Evolutionary conservation across 1,140 invertebrate genomes (phyloP).

Genomic region (Pissodes strobi): DNA sequence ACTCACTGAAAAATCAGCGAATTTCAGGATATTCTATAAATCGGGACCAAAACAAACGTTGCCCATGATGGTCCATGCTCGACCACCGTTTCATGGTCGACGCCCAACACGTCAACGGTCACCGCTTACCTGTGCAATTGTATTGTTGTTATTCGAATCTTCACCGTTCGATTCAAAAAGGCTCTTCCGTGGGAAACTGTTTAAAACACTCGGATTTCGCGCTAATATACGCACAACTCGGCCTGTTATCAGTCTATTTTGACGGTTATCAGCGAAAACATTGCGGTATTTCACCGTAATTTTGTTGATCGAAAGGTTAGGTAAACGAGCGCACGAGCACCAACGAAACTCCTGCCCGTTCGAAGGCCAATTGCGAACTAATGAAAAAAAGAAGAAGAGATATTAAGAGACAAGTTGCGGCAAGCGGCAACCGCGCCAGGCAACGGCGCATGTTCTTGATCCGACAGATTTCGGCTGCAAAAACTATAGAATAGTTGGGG

Average conservation of each 20-base stretch:
- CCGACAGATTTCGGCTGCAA: too few species aligned
- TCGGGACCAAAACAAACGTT: not conserved
- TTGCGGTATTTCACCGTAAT: conserved; percentile 12
- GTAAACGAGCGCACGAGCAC: too few species aligned
- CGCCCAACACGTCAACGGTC: conserved; percentile 34
- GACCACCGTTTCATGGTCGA: conserved; percentile 18
- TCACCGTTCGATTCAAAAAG: not conserved
- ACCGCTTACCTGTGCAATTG: conserved; percentile 19
- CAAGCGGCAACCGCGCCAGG: too few species aligned
- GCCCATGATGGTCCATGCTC: conserved; percentile 23
- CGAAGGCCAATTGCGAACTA: too few species aligned
- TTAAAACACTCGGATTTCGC: conserved; percentile 9
- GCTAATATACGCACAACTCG: not conserved
- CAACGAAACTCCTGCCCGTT: too few species aligned
- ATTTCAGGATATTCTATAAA: too few species aligned
- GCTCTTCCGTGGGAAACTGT: not conserved
- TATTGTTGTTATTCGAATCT: conserved; percentile 21
- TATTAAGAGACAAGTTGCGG: too few species aligned
- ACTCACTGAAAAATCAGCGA: too few species aligned
- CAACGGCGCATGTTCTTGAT: too few species aligned
- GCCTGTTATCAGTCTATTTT: conserved; percentile 12
- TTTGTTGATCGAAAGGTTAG: too few species aligned
- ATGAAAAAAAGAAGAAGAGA: too few species aligned
- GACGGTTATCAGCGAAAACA: conserved; percentile 1
- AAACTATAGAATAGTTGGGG: too few species aligned